Conservation (phyloP, 2,797 vertebrate species). For the Hydrophis major region DNA sequence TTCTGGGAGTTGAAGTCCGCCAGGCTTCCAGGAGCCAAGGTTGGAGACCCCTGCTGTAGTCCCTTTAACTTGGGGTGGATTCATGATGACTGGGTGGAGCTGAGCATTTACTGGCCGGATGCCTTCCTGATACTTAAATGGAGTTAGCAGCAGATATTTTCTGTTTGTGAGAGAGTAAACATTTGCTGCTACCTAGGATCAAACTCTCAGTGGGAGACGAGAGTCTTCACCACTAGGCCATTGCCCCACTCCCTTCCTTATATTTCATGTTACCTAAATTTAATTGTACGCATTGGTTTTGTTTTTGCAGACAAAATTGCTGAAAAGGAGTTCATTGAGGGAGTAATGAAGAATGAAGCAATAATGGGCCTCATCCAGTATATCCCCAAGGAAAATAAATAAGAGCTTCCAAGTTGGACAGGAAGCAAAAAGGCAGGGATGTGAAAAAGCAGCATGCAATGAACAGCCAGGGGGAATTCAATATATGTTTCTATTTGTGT, state of each 20-base stretch:
- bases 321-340: conserved; percentile 50
- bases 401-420: background rate
- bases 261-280: background rate
- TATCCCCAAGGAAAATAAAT: conserved; percentile 41
- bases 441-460: background rate
- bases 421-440: background rate
- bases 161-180: background rate
- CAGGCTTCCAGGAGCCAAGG: too few species aligned
- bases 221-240: background rate
- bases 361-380: conserved; percentile 51
- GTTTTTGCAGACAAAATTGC: conserved; percentile 44
- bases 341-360: conserved; percentile 50
- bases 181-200: background rate
- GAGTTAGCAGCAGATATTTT: background rate
- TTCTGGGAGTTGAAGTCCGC: too few species aligned
- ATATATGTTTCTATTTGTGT: background rate
- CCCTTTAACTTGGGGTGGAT: background rate
- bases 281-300: background rate
- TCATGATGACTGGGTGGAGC: background rate
- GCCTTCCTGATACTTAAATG: background rate
- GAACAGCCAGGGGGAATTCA: background rate
- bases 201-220: background rate
- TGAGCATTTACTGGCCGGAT: background rate
- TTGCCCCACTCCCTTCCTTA: background rate
- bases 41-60: too few species aligned